Evolutionary conservation across 2,888 invertebrate genomes (phyloP).

Genomic region (Microdon myrmicae): DNA sequence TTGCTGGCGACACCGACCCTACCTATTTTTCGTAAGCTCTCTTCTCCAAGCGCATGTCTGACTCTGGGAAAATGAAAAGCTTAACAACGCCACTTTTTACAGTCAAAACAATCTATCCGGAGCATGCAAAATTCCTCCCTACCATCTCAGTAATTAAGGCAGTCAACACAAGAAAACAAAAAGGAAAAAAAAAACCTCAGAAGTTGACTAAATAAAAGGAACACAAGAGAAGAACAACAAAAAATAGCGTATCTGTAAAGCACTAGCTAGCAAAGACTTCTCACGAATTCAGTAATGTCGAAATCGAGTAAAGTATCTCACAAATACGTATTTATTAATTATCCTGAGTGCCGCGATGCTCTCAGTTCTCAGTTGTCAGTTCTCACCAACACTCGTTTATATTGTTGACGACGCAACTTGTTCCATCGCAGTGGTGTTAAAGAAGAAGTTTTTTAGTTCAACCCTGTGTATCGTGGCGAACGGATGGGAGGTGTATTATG

Average conservation of each 20-base stretch:
- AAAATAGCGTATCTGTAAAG: too few relatives aligned
- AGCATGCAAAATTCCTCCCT: constrained; percentile 1
- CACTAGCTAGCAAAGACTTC: too few relatives aligned
- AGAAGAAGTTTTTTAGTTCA: constrained; percentile 62
- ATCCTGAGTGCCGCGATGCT: neutral
- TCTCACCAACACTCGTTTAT: constrained; percentile 4
- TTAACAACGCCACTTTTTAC: constrained; percentile 18
- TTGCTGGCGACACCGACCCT: too few relatives aligned
- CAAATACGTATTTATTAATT: constrained; percentile 12
- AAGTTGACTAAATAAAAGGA: too few relatives aligned
- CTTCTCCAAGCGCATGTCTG: constrained; percentile 31
- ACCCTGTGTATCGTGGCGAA: constrained; percentile 65
- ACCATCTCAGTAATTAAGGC: constrained; percentile 23
- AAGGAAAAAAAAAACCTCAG: constrained; percentile 25
- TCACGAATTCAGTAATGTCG: neutral
- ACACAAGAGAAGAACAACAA: too few relatives aligned
- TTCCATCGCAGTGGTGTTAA: constrained; percentile 22
- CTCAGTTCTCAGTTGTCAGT: constrained; percentile 13
- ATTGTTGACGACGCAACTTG: constrained; percentile 38
- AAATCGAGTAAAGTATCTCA: constrained; percentile 16
- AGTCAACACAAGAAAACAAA: constrained; percentile 13
- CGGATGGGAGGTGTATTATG: constrained; percentile 59
- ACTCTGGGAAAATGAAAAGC: constrained; percentile 21
- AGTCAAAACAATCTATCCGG: constrained; percentile 41
- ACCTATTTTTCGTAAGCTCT: constrained; percentile 5